Base-by-base conservation (phyloP, 2,888 invertebrate genomes). In the Hedya salicella region DNA sequence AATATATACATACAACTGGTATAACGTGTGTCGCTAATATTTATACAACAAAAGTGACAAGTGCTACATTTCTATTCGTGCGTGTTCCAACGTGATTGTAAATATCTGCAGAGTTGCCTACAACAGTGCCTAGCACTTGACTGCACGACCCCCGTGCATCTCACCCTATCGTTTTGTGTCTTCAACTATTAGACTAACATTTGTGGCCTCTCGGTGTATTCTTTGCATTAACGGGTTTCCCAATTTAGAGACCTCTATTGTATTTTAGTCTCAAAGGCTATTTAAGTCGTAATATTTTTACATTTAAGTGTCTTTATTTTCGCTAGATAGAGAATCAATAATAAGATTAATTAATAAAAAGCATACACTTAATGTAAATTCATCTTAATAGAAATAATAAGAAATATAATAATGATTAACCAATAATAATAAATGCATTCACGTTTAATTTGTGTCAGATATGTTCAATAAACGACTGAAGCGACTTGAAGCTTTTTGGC, bases 401-500 rank as follows among this genome's bases (percentile, higher is more conserved):
- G 30, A 42, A 49, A 54, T 54, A 56, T 56, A 49, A 48, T 57
- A 52, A 50, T 49, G n/a, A 25, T 50, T 59, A 53, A 53, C 32
- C 25, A 56, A 56, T 48, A 49, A 64, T 39, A 42, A 9, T 39
- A 25, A 57, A 63, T 32, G 56, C 56, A 44, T 59, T 44, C 36
- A 42, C 30, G 16, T 25, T 60, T 49, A 2, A 52, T 65, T 65
- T 53, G 13, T 14, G 59, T 65, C 46, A 57, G 48, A 46, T 52
- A 61, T 62, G 48, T 68, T 56, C 50, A 60, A 64, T 52, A 59
- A 65, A 65, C 59, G 59, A 73, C 67, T 60, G 74, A 73, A 70
- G 78, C 76, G 71, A 72, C 73, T 75, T 77, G 72, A 78, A 79
- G 78, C 78, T 78, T 78, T 77, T 78, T 78, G 78, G 78, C 78